A percentile compares a stretch with the other conserved stretches of the same genome.
phyloP scores from a whole-genome alignment of 2,113 vertebrate species.

The Neolamprologus ventralis region DNA sequence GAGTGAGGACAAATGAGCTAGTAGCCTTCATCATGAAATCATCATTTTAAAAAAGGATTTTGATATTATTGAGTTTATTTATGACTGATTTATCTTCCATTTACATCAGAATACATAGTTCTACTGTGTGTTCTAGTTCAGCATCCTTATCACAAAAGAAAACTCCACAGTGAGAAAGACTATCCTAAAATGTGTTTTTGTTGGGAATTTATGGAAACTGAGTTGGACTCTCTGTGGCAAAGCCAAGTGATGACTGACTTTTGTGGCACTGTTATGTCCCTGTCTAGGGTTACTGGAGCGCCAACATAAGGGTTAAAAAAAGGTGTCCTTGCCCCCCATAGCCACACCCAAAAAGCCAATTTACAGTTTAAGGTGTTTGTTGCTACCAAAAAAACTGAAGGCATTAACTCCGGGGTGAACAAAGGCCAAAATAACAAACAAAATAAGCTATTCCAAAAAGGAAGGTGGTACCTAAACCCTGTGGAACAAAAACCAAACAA shows the following conservation, averaged over 20 bases:
- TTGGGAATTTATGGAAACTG: not conserved
- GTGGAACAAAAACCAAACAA: not conserved
- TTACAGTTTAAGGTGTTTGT: not conserved
- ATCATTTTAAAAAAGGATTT: not conserved
- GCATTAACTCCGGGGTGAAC: not conserved
- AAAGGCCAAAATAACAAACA: not conserved
- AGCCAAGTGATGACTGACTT: no score
- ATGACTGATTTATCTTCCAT: not conserved
- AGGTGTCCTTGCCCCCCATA: not conserved
- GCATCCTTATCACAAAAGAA: not conserved
- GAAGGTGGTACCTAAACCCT: not conserved
- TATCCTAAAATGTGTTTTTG: not conserved
- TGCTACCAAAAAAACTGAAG: not conserved
- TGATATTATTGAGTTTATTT: not conserved
- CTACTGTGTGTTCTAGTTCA: not conserved
- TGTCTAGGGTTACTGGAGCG: fast-evolving
- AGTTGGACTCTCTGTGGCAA: not conserved
- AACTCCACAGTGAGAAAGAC: not conserved
- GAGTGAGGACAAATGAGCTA: not conserved
- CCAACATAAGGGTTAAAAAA: not conserved
- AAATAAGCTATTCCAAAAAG: not conserved
- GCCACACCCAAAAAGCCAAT: not conserved
- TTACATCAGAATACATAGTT: not conserved
- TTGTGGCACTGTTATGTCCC: not conserved
- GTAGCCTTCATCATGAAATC: not conserved